Base-by-base conservation (phyloP, 2,113 vertebrate species). In the Gorilla gorilla region DNA sequence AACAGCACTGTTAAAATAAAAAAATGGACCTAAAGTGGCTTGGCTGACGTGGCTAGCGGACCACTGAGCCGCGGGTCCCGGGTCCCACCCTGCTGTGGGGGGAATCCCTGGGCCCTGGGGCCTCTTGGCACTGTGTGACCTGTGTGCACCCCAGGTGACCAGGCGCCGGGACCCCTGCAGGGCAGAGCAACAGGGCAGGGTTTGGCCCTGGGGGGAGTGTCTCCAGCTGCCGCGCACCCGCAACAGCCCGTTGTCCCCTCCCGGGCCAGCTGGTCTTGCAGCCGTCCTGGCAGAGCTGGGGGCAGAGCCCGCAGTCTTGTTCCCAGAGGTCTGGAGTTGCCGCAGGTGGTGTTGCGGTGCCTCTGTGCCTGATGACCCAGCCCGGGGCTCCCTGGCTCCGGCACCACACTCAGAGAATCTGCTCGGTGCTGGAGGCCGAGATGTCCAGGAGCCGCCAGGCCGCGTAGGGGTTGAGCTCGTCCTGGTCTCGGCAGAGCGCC, bases 381-480 rank as follows among this genome's bases (percentile, higher is more conserved):
- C 85, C 64, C 7, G 1, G 43, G 48, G 75, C 30, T 55, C 59
- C 87, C 45, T 0, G 0, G n/a, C 17, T 1, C 27, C 8, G 8
- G 32, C 4, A 6, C n/a, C 0, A 1, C 0, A 4, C 64, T 99
- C 98, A 99, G 90, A 99, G 99, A 95, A 99, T 99, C 98, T 99
- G 99, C 98, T 99, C 99, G 0, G 99, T 99, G 98, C 99, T 99
- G 0, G 99, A 99, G 0, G 99, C 99, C 0, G 99, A 99, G 93
- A 99, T 99, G 98, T 99, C 99, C 96, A 99, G 98, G 1, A 99
- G 98, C 96, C 99, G 99, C 99, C 99, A 99, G 48, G 99, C 99
- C 0, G 99, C 99, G 0, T 99, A 98, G 0, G 99, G 99, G 98
- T 99, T 99, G 59, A 99, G 99, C 88, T 99, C 99, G 0, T 99